Evolutionary conservation across 2,888 invertebrate genomes (phyloP).

Genomic region (Drosophila maculinotata): DNA sequence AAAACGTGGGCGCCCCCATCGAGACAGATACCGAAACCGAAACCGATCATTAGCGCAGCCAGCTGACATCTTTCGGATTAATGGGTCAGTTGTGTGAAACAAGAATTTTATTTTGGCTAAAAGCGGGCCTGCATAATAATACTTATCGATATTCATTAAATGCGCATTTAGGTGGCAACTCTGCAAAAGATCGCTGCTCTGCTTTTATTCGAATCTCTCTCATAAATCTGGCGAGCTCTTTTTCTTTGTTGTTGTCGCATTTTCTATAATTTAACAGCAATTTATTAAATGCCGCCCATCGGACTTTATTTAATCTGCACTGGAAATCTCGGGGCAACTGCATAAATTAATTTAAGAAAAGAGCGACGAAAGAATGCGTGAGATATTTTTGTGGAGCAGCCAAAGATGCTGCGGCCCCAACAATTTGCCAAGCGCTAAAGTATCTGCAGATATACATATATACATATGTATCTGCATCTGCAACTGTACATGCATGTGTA

Average conservation of each 20-base stretch:
- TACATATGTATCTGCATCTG: constrained; percentile 3
- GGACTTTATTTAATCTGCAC: constrained; percentile 71
- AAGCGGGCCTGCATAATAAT: constrained; percentile 35
- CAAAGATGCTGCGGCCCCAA: constrained; percentile 16
- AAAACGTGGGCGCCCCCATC: constrained; percentile 63
- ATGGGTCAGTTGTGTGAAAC: constrained; percentile 58
- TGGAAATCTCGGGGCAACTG: constrained; percentile 67
- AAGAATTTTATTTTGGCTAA: constrained; percentile 29
- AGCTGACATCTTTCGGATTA: constrained; percentile 68
- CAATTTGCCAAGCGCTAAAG: constrained; percentile 55
- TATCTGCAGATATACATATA: constrained; percentile 17
- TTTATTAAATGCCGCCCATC: constrained; percentile 71
- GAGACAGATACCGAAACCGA: no score
- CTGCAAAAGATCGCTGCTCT: constrained; percentile 8
- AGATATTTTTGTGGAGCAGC: constrained; percentile 59
- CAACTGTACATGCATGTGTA: constrained; percentile 10
- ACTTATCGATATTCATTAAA: constrained; percentile 36
- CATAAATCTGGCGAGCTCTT: constrained; percentile 32
- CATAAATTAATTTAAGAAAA: constrained; percentile 73
- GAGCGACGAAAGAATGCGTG: constrained; percentile 58
- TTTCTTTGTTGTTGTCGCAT: no score
- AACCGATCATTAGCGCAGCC: constrained; percentile 64
- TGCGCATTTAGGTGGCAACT: constrained; percentile 36
- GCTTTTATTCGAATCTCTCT: neutral
- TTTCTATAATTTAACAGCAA: constrained; percentile 67